phyloP scores from a whole-genome alignment of 2,797 vertebrate species.

The Morelia viridis region DNA sequence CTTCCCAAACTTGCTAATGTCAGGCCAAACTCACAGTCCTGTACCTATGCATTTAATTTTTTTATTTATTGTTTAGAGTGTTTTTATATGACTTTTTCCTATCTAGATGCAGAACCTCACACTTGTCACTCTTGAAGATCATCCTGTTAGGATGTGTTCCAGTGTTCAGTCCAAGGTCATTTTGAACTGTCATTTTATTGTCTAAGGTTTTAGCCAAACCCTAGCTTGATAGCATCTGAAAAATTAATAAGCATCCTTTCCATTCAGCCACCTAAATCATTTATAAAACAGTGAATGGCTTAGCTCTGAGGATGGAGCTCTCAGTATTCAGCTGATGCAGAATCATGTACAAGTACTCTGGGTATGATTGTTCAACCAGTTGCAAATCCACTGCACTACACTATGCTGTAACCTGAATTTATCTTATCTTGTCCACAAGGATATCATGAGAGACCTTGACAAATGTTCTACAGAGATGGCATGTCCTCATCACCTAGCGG shows the following conservation, averaged over 20 bases:
- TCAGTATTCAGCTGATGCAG: background rate
- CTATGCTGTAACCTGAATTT: background rate
- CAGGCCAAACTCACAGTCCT: too few species aligned
- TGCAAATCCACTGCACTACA: background rate
- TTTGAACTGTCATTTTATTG: too few species aligned
- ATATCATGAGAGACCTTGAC: background rate
- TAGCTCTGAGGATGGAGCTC: background rate
- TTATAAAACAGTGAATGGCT: background rate
- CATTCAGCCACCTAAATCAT: background rate
- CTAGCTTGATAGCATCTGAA: background rate
- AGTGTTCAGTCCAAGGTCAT: too few species aligned
- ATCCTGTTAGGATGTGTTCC: too few species aligned
- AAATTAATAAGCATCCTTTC: background rate
- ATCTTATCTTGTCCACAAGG: background rate
- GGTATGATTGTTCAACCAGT: background rate
- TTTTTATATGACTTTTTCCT: too few species aligned
- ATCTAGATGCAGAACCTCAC: too few species aligned
- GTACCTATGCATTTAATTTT: too few species aligned
- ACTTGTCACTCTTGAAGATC: too few species aligned
- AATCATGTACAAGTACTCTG: background rate
- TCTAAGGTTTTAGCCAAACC: too few species aligned
- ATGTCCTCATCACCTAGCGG: background rate
- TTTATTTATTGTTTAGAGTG: too few species aligned
- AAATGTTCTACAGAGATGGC: background rate
- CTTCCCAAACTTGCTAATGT: too few species aligned